phyloP scores from a whole-genome alignment of 2,888 invertebrate genomes.

The Luffia ferchaultella region DNA sequence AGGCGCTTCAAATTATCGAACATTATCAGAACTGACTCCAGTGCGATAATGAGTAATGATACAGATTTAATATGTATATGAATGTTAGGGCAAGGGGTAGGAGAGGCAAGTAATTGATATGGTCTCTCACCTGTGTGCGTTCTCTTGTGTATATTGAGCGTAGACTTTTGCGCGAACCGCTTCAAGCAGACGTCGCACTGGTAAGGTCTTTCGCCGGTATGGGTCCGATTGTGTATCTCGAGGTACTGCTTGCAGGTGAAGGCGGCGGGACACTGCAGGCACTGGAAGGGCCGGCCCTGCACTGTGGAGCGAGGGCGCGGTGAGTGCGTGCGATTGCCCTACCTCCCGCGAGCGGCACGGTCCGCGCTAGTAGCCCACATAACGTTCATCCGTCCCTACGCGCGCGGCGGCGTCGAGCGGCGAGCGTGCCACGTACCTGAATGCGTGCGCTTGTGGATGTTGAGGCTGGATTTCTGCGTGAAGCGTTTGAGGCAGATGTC shows the following conservation, averaged over 20 bases:
- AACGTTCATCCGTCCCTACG: slow-evolving; percentile 28
- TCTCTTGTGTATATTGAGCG: slow-evolving; percentile 82
- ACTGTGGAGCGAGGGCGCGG: slow-evolving; percentile 37
- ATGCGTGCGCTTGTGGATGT: slow-evolving; percentile 83
- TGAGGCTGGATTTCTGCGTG: slow-evolving; percentile 83
- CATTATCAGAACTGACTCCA: too few relatives aligned
- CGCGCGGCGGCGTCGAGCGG: slow-evolving; percentile 15
- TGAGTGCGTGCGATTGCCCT: slow-evolving; percentile 1
- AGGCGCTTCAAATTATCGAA: too few relatives aligned
- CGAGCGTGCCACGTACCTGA: slow-evolving; percentile 55
- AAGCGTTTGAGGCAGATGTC: slow-evolving; percentile 81
- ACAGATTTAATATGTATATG: too few relatives aligned
- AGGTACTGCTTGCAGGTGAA: slow-evolving; percentile 67
- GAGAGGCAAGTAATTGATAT: too few relatives aligned
- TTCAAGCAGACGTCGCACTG: slow-evolving; percentile 81
- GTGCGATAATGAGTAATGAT: too few relatives aligned
- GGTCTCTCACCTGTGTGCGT: slow-evolving; percentile 71
- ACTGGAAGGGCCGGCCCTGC: slow-evolving; percentile 68
- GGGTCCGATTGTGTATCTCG: slow-evolving; percentile 64
- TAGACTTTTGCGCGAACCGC: slow-evolving; percentile 83
- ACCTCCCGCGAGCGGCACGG: slow-evolving; percentile 7
- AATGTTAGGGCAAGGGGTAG: too few relatives aligned
- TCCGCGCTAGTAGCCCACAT: slow-evolving; percentile 29
- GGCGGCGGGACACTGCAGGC: slow-evolving; percentile 65
- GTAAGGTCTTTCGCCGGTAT: slow-evolving; percentile 65